Evolutionary conservation across 2,113 vertebrate genomes (phyloP).

Genomic region (Nansenia antarctica): DNA sequence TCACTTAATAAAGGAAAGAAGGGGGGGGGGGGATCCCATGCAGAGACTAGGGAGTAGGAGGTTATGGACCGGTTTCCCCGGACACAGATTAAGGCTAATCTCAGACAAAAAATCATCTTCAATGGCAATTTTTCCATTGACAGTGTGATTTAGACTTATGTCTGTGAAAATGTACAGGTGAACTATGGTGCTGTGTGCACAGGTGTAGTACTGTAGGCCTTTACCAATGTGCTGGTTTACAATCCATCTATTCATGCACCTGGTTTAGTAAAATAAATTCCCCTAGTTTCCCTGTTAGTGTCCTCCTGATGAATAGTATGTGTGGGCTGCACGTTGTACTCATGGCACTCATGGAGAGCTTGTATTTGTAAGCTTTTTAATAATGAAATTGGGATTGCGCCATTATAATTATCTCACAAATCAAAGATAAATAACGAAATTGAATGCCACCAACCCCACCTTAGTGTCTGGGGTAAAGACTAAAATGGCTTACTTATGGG

Average conservation of each 20-base stretch:
- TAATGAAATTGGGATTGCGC: neutral
- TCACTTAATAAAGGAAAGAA: conserved; percentile 8
- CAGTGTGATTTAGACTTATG: too few relatives aligned
- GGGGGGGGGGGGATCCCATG: neutral
- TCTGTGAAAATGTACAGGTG: neutral
- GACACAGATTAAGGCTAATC: too few relatives aligned
- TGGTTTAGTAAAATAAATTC: neutral
- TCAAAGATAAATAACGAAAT: neutral
- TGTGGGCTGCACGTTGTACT: neutral
- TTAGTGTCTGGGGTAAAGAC: neutral
- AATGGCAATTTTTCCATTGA: too few relatives aligned
- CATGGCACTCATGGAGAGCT: neutral
- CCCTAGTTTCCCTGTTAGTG: neutral
- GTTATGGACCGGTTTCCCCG: too few relatives aligned
- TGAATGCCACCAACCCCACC: neutral
- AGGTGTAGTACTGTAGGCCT: neutral
- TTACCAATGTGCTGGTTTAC: neutral
- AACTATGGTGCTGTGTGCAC: neutral
- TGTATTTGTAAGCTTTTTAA: neutral
- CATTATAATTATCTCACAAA: too few relatives aligned
- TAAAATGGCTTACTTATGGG: conserved; percentile 15
- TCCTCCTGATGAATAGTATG: neutral
- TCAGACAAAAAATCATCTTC: too few relatives aligned
- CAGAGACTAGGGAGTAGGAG: neutral
- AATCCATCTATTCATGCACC: neutral